A percentile compares a stretch with the other conserved stretches of the same genome.
phyloP scores from a whole-genome alignment of 2,797 vertebrate species.

The Bucorvus abyssinicus region DNA sequence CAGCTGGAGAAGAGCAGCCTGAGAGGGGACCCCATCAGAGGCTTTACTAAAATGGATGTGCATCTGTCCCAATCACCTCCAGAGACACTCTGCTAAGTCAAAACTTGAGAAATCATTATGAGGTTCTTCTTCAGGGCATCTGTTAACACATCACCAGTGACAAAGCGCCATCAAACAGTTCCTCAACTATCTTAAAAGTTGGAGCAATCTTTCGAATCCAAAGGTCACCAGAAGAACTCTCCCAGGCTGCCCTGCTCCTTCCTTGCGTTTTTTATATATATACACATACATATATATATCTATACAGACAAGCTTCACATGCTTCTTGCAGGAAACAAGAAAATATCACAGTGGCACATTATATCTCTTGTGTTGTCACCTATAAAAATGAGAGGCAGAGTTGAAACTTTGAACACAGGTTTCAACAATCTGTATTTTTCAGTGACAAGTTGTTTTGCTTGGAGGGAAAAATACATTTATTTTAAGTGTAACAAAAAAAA shows the following conservation, averaged over 20 bases:
- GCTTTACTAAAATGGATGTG: neutral
- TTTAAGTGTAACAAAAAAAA: neutral
- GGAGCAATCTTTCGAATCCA: neutral
- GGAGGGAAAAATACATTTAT: neutral
- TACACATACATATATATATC: too few species aligned
- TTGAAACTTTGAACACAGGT: neutral
- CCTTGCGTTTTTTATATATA: neutral
- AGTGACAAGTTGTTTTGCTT: neutral
- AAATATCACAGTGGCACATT: neutral
- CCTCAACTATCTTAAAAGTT: neutral
- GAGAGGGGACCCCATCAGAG: too few species aligned
- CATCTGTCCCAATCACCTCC: neutral
- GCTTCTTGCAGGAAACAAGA: neutral
- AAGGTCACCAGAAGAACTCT: neutral
- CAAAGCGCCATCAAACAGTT: neutral
- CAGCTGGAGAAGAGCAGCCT: too few species aligned
- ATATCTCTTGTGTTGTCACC: neutral
- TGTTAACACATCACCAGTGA: neutral
- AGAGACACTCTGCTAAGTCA: neutral
- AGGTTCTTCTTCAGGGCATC: neutral
- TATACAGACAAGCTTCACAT: neutral
- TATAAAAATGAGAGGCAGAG: neutral
- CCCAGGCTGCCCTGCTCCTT: neutral
- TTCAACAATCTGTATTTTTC: neutral
- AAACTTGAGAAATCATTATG: neutral